Conservation (phyloP, 2,797 vertebrate species). For the Malacoraja senta region DNA sequence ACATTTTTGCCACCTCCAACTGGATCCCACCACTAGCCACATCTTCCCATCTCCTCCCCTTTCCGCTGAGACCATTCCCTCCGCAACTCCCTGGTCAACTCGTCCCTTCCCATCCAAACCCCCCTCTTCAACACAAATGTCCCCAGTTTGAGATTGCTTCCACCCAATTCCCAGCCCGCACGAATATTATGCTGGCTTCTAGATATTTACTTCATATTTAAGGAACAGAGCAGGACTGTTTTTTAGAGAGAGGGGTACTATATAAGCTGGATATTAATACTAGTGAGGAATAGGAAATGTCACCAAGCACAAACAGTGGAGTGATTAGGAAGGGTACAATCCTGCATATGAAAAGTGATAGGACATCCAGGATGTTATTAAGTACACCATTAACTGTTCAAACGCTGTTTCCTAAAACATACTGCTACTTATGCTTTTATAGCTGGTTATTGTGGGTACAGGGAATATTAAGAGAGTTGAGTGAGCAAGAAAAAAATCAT, state of each 20-base stretch:
- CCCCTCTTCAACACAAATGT: background rate
- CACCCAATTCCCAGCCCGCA: background rate
- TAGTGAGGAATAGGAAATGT: background rate
- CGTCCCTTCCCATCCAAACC: no score
- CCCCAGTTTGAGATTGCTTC: background rate
- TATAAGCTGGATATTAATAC: background rate
- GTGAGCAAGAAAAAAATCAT: background rate
- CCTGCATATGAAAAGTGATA: background rate
- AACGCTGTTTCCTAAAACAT: background rate
- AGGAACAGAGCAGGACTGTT: background rate
- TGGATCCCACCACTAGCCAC: no score
- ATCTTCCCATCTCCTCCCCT: no score
- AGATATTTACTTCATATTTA: background rate
- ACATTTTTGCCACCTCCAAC: no score
- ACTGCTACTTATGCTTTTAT: background rate
- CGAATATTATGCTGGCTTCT: background rate
- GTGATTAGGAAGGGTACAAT: background rate
- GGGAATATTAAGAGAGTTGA: background rate
- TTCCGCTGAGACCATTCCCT: no score
- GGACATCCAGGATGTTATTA: background rate
- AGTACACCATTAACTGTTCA: background rate
- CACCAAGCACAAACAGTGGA: background rate
- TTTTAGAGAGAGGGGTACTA: background rate
- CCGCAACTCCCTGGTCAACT: no score
- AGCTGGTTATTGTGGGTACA: background rate